These are phyloP conservation scores for Anser brachyrhynchus DNA, from an alignment of 2,113 vertebrate genomes.

Conservation along the genomic window DNA sequence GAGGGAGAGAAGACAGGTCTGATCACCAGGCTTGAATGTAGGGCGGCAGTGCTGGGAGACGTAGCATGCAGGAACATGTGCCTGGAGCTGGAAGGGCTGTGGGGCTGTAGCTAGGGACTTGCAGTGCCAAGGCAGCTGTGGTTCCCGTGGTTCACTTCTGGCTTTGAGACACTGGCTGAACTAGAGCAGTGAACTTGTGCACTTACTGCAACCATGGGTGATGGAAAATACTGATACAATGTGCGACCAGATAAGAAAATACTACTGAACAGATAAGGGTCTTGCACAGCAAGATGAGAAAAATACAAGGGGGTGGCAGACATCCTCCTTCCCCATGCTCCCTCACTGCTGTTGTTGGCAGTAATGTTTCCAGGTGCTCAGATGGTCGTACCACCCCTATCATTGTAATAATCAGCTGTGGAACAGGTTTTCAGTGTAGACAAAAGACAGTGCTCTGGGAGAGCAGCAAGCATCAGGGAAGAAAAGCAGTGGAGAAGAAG, in stretches of 20 bases:
- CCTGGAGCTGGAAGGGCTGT: neutral
- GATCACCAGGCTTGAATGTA: neutral
- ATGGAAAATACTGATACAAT: neutral
- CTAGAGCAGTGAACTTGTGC: fast-evolving
- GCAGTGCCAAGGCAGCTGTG: neutral
- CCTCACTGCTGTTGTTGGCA: neutral
- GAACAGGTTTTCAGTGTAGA: neutral
- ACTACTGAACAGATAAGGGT: neutral
- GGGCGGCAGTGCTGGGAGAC: neutral
- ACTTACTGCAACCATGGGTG: neutral
- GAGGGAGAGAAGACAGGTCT: neutral
- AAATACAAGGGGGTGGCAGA: neutral
- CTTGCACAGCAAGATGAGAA: neutral
- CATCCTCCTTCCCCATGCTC: neutral
- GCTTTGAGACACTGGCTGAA: neutral
- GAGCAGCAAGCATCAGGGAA: neutral
- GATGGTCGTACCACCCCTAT: neutral
- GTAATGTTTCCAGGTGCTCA: neutral
- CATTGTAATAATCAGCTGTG: neutral
- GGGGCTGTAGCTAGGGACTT: neutral
- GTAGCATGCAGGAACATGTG: fast-evolving
- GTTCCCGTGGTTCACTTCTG: neutral
- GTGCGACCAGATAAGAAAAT: neutral
- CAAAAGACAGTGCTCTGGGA: neutral
- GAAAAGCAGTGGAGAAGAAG: neutral